Conservation (phyloP, 2,888 invertebrate species). For the Prosopocoilus inquinatus region DNA sequence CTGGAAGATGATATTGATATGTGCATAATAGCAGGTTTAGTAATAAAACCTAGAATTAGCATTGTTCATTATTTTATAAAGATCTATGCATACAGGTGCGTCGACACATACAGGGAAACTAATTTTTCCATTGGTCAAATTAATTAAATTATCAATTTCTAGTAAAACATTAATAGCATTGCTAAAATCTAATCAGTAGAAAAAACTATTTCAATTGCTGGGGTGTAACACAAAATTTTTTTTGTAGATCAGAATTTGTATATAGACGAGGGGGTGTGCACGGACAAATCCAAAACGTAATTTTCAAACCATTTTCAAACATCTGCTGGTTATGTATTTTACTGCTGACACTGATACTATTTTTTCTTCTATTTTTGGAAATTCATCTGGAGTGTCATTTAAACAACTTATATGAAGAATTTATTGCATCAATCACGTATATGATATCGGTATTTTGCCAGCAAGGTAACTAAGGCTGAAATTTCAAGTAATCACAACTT, state of each 20-base stretch:
- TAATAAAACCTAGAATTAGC: constrained; percentile 1
- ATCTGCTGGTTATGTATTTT: constrained; percentile 9
- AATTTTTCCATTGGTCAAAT: not conserved
- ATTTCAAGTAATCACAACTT: not conserved
- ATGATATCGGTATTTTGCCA: constrained; percentile 25
- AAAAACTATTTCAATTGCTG: too few relatives aligned
- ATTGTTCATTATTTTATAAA: not conserved
- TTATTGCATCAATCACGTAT: constrained; percentile 47
- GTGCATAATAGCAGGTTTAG: constrained; percentile 11
- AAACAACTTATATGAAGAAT: too few relatives aligned
- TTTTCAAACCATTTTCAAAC: constrained; percentile 12
- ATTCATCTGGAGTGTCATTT: too few relatives aligned
- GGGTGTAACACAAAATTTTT: too few relatives aligned
- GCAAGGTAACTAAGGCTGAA: constrained; percentile 24
- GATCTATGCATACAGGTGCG: not conserved
- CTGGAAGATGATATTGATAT: constrained; percentile 11
- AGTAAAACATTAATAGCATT: too few relatives aligned
- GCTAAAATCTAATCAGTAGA: too few relatives aligned
- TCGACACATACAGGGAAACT: too few relatives aligned
- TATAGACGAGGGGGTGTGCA: constrained; percentile 6
- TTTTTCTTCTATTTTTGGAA: too few relatives aligned
- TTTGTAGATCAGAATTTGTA: constrained; percentile 16
- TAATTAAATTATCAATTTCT: too few relatives aligned
- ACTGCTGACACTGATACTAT: not conserved
- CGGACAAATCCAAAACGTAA: constrained; percentile 1